Conservation (phyloP, 2,113 vertebrate genomes). For the Pseudonaja textilis region DNA sequence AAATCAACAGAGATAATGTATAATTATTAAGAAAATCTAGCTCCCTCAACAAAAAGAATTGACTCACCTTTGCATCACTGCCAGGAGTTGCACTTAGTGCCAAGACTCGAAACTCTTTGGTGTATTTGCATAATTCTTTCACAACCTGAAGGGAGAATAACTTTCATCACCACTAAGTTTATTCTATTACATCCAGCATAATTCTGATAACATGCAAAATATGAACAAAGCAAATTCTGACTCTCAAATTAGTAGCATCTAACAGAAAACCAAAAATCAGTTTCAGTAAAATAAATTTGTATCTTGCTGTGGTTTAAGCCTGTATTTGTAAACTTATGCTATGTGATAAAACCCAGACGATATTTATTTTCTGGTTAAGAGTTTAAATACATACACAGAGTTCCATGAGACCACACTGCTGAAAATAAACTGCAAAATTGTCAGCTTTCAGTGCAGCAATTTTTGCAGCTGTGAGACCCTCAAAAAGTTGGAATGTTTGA, state of each 20-base stretch:
- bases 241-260: neutral
- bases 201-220: neutral
- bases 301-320: neutral
- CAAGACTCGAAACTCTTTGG: slow-evolving; percentile 84
- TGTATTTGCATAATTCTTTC: slow-evolving; percentile 83
- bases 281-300: neutral
- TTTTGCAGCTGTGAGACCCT: neutral
- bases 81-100: slow-evolving; percentile 95
- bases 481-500: neutral
- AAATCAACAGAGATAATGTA: neutral
- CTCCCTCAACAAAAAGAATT: rapidly evolving
- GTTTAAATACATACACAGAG: neutral
- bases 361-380: neutral
- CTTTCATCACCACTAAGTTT: neutral
- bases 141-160: slow-evolving; percentile 77
- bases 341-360: neutral
- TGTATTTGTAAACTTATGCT: neutral
- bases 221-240: neutral
- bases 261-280: neutral
- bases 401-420: neutral
- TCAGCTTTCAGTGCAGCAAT: neutral
- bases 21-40: neutral
- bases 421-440: neutral
- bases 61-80: slow-evolving; percentile 84
- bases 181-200: neutral